A percentile compares a stretch with the other conserved stretches of the same genome.
Conservation (phyloP, 2,888 invertebrate genomes). For the Spialia ferax region DNA sequence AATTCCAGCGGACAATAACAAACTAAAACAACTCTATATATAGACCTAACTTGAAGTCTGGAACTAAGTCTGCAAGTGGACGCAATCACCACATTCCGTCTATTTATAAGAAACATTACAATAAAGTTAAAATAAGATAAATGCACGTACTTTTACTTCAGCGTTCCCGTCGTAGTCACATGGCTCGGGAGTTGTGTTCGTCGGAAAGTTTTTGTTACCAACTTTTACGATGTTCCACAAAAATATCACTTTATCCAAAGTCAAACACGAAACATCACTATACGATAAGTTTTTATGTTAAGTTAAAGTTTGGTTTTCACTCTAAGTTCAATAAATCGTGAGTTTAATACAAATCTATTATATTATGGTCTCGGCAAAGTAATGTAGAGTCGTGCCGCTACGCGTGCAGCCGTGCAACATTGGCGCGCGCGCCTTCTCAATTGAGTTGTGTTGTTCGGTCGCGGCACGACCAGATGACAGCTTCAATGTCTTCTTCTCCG, state of each 20-base stretch:
- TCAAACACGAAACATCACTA: slow-evolving; percentile 33
- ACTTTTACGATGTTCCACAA: slow-evolving; percentile 45
- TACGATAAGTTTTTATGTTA: slow-evolving; percentile 9
- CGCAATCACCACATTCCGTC: slow-evolving; percentile 50
- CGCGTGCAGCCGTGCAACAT: slow-evolving; percentile 56
- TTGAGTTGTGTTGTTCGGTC: slow-evolving; percentile 55
- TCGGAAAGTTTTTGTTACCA: slow-evolving; percentile 65
- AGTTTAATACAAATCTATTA: slow-evolving; percentile 41
- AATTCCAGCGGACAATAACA: slow-evolving; percentile 22
- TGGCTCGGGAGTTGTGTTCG: slow-evolving; percentile 68
- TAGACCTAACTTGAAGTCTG: slow-evolving; percentile 37
- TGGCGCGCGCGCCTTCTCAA: slow-evolving; percentile 69
- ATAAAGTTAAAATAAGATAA: slow-evolving; percentile 69
- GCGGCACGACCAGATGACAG: slow-evolving; percentile 71
- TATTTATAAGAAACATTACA: slow-evolving; percentile 65
- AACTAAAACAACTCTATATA: slow-evolving; percentile 48
- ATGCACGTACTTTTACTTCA: slow-evolving; percentile 74
- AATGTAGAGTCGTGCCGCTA: slow-evolving; percentile 35
- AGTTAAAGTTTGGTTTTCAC: slow-evolving; percentile 12
- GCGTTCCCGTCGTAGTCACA: slow-evolving; percentile 73
- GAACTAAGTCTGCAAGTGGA: slow-evolving; percentile 45
- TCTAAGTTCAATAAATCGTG: slow-evolving; percentile 7
- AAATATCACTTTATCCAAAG: slow-evolving; percentile 36
- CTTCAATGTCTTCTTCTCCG: slow-evolving; percentile 57
- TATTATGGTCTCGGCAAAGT: slow-evolving; percentile 53